Conservation (phyloP, 2,888 invertebrate genomes). For the Mycogona germanica region DNA sequence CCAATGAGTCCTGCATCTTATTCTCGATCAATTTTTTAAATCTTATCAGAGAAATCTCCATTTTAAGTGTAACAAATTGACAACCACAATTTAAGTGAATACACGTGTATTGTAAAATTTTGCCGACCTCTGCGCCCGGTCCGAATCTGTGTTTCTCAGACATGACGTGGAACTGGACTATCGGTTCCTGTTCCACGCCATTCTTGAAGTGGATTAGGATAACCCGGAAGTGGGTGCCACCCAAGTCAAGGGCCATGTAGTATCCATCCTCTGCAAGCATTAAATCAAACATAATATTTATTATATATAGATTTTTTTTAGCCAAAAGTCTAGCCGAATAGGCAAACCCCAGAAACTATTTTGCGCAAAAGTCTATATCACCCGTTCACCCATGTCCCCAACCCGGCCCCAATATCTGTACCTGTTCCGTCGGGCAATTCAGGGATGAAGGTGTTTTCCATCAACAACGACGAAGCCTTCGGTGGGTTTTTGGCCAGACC, state of each 20-base stretch:
- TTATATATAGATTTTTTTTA: too few relatives aligned
- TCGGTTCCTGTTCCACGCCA: conserved; percentile 44
- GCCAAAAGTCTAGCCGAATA: not conserved
- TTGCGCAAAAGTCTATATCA: not conserved
- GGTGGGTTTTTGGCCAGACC: conserved; percentile 46
- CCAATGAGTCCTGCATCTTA: too few relatives aligned
- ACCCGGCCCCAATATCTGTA: conserved; percentile 30
- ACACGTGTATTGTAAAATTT: too few relatives aligned
- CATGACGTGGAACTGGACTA: conserved; percentile 44
- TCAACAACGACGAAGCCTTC: conserved; percentile 48
- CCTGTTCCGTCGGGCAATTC: conserved; percentile 57
- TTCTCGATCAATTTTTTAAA: too few relatives aligned
- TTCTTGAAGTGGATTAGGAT: conserved; percentile 47
- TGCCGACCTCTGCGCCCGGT: conserved; percentile 42
- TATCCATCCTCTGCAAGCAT: conserved; percentile 50
- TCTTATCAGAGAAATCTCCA: too few relatives aligned
- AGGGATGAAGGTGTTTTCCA: conserved; percentile 65
- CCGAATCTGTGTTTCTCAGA: conserved; percentile 47
- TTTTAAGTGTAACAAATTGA: too few relatives aligned
- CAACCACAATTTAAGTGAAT: too few relatives aligned
- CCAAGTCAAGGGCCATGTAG: conserved; percentile 63
- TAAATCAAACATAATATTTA: too few relatives aligned
- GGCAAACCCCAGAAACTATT: not conserved
- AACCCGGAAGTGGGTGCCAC: conserved; percentile 69
- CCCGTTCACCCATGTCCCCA: not conserved